These are phyloP conservation scores for Leptocoma aspasia DNA, from an alignment of 2,113 vertebrate genomes.

Conservation along the genomic window DNA sequence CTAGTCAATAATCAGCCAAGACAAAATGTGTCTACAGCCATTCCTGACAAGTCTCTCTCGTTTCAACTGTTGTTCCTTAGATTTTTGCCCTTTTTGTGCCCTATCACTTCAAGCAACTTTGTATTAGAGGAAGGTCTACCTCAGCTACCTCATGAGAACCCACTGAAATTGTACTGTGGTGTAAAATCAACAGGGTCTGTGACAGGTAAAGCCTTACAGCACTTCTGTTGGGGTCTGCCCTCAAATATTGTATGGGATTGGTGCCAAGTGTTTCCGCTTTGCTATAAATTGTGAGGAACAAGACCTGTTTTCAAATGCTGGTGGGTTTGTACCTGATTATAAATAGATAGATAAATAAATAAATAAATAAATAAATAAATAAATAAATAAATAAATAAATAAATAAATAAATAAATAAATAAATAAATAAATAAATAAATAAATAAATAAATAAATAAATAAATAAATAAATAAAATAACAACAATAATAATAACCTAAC, in stretches of 20 bases:
- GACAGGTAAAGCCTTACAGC: not conserved
- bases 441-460: too few relatives aligned
- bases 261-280: not conserved
- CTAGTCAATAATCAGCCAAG: not conserved
- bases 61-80: not conserved
- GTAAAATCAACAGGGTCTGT: not conserved
- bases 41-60: not conserved
- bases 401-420: too few relatives aligned
- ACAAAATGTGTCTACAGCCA: not conserved
- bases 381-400: too few relatives aligned
- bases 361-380: too few relatives aligned
- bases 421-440: too few relatives aligned
- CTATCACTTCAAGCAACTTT: not conserved
- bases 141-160: not conserved
- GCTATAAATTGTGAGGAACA: constrained; percentile 14
- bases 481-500: not conserved
- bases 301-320: not conserved
- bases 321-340: constrained; percentile 37
- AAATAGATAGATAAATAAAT: too few relatives aligned
- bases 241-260: not conserved
- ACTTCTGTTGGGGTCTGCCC: not conserved
- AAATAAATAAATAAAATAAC: too few relatives aligned
- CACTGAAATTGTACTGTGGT: not conserved
- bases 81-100: not conserved
- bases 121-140: not conserved